Evolutionary conservation across 2,888 invertebrate genomes (phyloP).

Genomic region (Conops quadrifasciatus): DNA sequence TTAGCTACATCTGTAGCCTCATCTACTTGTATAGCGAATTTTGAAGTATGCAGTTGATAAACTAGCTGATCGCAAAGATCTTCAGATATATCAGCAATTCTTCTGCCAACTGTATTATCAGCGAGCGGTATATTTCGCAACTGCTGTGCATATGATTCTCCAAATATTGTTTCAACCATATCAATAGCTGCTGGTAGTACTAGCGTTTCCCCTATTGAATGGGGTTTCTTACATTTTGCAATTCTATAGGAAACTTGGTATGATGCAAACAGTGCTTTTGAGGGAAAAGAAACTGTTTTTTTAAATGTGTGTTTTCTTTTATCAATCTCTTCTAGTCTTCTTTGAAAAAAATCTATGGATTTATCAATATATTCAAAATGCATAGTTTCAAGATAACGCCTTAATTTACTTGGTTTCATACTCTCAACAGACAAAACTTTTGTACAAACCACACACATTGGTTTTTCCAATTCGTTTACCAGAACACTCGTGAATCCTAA

Average conservation of each 20-base stretch:
- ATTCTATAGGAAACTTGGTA: slow-evolving; percentile 43
- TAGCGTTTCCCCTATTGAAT: slow-evolving; percentile 37
- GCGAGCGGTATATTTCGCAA: slow-evolving; percentile 45
- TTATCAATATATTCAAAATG: slow-evolving; percentile 40
- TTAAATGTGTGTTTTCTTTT: slow-evolving; percentile 37
- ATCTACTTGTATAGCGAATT: slow-evolving; percentile 47
- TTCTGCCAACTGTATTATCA: neutral
- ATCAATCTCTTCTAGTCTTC: slow-evolving; percentile 42
- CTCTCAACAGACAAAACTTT: slow-evolving; percentile 36
- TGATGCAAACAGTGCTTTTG: slow-evolving; percentile 42
- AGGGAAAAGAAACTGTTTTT: slow-evolving; percentile 40
- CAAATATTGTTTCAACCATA: slow-evolving; percentile 47
- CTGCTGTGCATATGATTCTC: neutral
- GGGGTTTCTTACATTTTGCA: slow-evolving; percentile 34
- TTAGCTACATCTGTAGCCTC: slow-evolving; percentile 40
- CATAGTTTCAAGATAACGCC: slow-evolving; percentile 40
- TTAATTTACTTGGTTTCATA: slow-evolving; percentile 40
- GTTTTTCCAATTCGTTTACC: too few relatives aligned
- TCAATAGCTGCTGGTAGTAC: slow-evolving; percentile 43
- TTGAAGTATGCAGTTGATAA: slow-evolving; percentile 37
- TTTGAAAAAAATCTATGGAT: slow-evolving; percentile 41
- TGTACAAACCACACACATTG: too few relatives aligned
- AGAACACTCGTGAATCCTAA: too few relatives aligned
- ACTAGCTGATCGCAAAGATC: slow-evolving; percentile 48
- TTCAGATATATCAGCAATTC: slow-evolving; percentile 36